phyloP scores from a whole-genome alignment of 2,888 invertebrate genomes.

The Polyploca ridens region DNA sequence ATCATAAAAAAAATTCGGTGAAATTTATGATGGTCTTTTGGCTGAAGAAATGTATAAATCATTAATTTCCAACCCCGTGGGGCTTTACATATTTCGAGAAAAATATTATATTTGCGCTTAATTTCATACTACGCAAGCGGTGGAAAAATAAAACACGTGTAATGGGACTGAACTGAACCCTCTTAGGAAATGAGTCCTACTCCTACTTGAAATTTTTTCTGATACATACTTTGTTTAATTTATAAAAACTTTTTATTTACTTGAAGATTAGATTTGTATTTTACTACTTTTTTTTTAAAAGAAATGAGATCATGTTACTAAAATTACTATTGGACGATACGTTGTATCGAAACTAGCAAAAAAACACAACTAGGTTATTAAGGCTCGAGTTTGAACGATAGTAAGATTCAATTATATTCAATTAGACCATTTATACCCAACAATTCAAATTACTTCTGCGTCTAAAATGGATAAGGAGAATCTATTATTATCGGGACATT shows the following conservation, averaged over 20 bases:
- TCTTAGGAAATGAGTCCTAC: too few species aligned
- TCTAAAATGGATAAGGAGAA: constrained; percentile 41
- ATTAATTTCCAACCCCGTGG: too few species aligned
- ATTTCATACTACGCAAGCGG: too few species aligned
- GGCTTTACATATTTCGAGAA: too few species aligned
- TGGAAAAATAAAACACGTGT: too few species aligned
- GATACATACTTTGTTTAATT: not conserved
- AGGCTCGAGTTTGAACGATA: not conserved
- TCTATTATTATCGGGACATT: constrained; percentile 48
- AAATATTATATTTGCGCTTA: too few species aligned
- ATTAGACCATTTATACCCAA: constrained; percentile 27
- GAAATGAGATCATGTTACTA: not conserved
- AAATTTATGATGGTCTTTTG: too few species aligned
- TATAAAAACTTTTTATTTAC: not conserved
- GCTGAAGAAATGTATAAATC: too few species aligned
- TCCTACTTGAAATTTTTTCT: not conserved
- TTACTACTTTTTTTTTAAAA: not conserved
- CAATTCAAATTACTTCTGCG: constrained; percentile 23
- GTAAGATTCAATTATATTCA: constrained; percentile 13
- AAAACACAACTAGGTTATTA: not conserved
- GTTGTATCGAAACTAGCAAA: not conserved
- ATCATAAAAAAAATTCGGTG: too few species aligned
- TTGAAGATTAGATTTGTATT: too few species aligned
- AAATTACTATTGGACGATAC: not conserved
- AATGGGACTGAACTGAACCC: too few species aligned